These are phyloP conservation scores for Aramus guarauna DNA, from an alignment of 2,113 vertebrate genomes.

Conservation along the genomic window DNA sequence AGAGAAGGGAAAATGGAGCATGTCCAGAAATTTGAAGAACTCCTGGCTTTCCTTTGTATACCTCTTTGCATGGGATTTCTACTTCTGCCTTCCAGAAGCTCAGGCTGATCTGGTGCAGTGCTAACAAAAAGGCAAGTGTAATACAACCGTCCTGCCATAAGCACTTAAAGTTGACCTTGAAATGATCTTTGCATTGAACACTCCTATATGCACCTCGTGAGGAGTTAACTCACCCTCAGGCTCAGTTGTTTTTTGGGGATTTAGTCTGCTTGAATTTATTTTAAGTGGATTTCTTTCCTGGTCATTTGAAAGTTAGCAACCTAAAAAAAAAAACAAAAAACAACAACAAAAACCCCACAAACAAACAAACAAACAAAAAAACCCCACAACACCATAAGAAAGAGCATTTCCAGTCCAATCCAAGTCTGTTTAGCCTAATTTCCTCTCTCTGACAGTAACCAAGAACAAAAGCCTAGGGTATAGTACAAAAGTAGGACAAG, in stretches of 20 bases:
- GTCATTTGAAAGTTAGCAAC: not conserved
- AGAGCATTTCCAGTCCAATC: not conserved
- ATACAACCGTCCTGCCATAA: not conserved
- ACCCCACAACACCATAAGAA: not conserved
- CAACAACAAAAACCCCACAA: accelerated
- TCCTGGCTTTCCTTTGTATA: not conserved
- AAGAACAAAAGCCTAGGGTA: not conserved
- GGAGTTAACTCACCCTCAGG: not conserved
- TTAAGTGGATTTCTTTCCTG: not conserved
- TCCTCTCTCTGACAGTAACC: not conserved
- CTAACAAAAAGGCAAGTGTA: not conserved
- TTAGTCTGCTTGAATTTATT: not conserved
- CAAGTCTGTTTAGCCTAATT: not conserved
- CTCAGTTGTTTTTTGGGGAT: not conserved
- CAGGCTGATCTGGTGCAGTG: not conserved
- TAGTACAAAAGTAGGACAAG: not conserved
- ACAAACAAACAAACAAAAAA: too few relatives aligned
- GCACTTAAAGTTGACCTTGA: not conserved
- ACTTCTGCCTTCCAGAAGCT: not conserved
- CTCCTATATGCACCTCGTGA: not conserved
- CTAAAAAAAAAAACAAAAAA: not conserved
- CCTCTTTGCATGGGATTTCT: not conserved
- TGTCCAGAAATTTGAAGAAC: not conserved
- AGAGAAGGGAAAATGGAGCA: not conserved
- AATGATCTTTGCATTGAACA: not conserved